phyloP scores from a whole-genome alignment of 2,888 invertebrate species.

The Leptinotarsa juncta region DNA sequence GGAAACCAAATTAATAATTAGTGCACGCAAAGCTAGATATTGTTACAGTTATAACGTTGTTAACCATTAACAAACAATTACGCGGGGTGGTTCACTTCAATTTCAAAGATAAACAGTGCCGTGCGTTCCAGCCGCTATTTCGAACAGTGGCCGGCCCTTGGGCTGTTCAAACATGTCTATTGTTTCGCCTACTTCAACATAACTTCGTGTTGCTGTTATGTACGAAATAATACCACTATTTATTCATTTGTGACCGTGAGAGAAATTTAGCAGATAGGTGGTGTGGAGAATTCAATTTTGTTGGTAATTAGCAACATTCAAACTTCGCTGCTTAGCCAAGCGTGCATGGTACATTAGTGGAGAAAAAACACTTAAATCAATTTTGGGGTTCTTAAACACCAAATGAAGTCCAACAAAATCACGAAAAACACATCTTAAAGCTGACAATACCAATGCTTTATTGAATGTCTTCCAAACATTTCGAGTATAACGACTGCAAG shows the following conservation, averaged over 20 bases:
- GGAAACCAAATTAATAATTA: slow-evolving; percentile 11
- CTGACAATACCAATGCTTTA: no score
- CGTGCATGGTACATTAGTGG: not conserved
- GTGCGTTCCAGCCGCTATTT: slow-evolving; percentile 34
- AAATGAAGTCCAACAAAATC: no score
- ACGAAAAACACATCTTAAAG: no score
- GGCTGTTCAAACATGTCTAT: slow-evolving; percentile 48
- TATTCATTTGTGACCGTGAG: slow-evolving; percentile 24
- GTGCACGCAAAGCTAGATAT: slow-evolving; percentile 21
- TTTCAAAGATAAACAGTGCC: slow-evolving; percentile 53
- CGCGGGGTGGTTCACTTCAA: slow-evolving; percentile 48
- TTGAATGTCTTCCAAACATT: no score
- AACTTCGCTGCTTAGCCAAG: not conserved
- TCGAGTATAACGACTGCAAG: no score
- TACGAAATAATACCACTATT: slow-evolving; percentile 16
- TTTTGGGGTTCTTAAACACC: no score
- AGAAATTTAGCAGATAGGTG: slow-evolving; percentile 15
- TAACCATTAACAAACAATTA: slow-evolving; percentile 44
- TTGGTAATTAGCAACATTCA: not conserved
- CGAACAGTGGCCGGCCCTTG: slow-evolving; percentile 35
- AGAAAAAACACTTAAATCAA: no score
- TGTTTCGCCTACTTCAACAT: slow-evolving; percentile 39
- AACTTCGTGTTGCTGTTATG: slow-evolving; percentile 24
- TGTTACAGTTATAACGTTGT: slow-evolving; percentile 38
- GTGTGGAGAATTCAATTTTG: not conserved